Evolutionary conservation across 2,888 invertebrate species (phyloP).

Genomic region (Erynnis tages): DNA sequence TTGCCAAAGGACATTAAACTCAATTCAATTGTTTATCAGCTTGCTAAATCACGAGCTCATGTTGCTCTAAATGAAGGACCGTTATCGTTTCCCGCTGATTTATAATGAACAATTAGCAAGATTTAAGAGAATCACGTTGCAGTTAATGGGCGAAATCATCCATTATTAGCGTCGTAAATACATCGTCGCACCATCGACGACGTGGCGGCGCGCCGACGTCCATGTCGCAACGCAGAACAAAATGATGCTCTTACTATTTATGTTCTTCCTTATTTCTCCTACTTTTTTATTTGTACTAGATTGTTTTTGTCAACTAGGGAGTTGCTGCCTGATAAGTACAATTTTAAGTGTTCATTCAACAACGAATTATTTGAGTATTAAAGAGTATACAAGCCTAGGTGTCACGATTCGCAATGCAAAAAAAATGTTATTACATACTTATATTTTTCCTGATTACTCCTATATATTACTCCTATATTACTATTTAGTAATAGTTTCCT

Average conservation of each 20-base stretch:
- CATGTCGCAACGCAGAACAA: slow-evolving; percentile 35
- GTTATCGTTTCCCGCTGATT: slow-evolving; percentile 31
- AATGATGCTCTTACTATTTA: slow-evolving; percentile 9
- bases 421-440: too few species aligned
- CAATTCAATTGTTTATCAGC: too few species aligned
- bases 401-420: too few species aligned
- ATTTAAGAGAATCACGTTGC: slow-evolving; percentile 63
- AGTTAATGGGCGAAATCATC: slow-evolving; percentile 53
- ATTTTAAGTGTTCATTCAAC: too few species aligned
- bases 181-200: slow-evolving; percentile 42
- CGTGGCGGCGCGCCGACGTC: slow-evolving; percentile 27
- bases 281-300: neutral
- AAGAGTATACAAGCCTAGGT: too few species aligned
- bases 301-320: too few species aligned
- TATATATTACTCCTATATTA: too few species aligned
- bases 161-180: slow-evolving; percentile 55
- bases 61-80: slow-evolving; percentile 3
- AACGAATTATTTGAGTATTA: too few species aligned
- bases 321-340: too few species aligned
- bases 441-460: too few species aligned
- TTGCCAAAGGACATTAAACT: too few species aligned
- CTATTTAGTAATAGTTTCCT: too few species aligned
- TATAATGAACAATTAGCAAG: slow-evolving; percentile 55
- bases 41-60: neutral
- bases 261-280: slow-evolving; percentile 2